A percentile compares a stretch with the other conserved stretches of the same genome.
phyloP scores from a whole-genome alignment of 2,113 vertebrate species.

The Lepus europaeus region DNA sequence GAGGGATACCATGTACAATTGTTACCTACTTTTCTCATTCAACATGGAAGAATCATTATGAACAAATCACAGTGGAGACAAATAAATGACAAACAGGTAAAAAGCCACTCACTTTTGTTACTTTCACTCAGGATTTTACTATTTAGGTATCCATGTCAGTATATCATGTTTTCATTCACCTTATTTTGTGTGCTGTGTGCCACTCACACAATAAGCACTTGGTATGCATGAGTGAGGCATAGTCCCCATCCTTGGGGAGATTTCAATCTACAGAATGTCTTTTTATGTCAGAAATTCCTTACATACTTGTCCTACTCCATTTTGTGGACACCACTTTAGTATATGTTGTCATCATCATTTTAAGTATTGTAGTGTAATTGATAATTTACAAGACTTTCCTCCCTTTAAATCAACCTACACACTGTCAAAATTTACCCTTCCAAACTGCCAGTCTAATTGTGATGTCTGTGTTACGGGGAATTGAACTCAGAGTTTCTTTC shows the following conservation, averaged over 20 bases:
- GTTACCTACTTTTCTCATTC: neutral
- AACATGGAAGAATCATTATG: neutral
- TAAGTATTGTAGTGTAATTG: neutral
- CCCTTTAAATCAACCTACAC: neutral
- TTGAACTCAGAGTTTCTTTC: neutral
- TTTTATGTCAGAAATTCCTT: neutral
- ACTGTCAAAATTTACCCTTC: neutral
- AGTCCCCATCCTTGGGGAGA: neutral
- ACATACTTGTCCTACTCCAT: neutral
- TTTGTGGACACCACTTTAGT: neutral
- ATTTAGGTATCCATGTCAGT: neutral
- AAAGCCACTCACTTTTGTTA: neutral
- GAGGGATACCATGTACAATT: neutral
- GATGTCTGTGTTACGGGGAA: neutral
- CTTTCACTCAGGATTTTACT: neutral
- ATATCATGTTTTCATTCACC: neutral
- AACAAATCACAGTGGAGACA: neutral
- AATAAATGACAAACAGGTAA: neutral
- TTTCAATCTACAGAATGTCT: neutral
- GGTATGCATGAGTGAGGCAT: neutral
- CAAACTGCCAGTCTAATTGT: neutral
- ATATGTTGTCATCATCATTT: neutral
- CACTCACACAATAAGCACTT: neutral
- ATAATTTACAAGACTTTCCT: neutral
- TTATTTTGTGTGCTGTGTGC: neutral